These are phyloP conservation scores for Hypomecis punctinalis DNA, from an alignment of 2,888 invertebrate species.

Conservation along the genomic window DNA sequence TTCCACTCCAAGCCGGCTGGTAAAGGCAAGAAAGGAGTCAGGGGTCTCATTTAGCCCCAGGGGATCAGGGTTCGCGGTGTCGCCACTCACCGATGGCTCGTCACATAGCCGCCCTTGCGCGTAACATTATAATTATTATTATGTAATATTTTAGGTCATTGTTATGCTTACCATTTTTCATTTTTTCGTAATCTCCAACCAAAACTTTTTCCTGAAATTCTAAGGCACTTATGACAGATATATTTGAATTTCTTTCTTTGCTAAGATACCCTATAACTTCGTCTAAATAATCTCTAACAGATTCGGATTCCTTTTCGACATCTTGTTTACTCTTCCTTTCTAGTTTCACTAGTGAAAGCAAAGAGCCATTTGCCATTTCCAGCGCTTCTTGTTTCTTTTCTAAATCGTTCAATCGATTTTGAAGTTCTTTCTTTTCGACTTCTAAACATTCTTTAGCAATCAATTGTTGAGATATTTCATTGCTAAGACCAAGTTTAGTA, in stretches of 20 bases:
- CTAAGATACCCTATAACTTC: conserved; percentile 44
- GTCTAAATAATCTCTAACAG: conserved; percentile 40
- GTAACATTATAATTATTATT: too few relatives aligned
- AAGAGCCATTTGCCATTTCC: conserved; percentile 46
- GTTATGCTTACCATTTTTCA: conserved; percentile 52
- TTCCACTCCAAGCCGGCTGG: too few relatives aligned
- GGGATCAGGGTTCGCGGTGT: too few relatives aligned
- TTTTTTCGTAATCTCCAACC: conserved; percentile 40
- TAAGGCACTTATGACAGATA: conserved; percentile 40
- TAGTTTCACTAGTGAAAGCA: conserved; percentile 40
- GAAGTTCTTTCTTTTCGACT: conserved; percentile 51
- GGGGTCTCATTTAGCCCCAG: too few relatives aligned
- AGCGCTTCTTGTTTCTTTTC: conserved; percentile 50
- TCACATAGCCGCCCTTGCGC: too few relatives aligned
- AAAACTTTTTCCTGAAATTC: conserved; percentile 47
- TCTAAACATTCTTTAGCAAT: conserved; percentile 46
- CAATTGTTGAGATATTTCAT: conserved; percentile 16
- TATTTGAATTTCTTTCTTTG: conserved; percentile 33
- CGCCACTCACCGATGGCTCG: too few relatives aligned
- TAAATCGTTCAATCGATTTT: conserved; percentile 33
- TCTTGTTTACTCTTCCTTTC: conserved; percentile 45
- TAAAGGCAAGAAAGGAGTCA: too few relatives aligned
- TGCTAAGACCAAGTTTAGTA: conserved; percentile 16
- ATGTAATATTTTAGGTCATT: neutral
- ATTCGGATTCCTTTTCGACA: conserved; percentile 41